These are phyloP conservation scores for Pseudochirops corinnae DNA, from an alignment of 2,797 vertebrate genomes.

Conservation along the genomic window DNA sequence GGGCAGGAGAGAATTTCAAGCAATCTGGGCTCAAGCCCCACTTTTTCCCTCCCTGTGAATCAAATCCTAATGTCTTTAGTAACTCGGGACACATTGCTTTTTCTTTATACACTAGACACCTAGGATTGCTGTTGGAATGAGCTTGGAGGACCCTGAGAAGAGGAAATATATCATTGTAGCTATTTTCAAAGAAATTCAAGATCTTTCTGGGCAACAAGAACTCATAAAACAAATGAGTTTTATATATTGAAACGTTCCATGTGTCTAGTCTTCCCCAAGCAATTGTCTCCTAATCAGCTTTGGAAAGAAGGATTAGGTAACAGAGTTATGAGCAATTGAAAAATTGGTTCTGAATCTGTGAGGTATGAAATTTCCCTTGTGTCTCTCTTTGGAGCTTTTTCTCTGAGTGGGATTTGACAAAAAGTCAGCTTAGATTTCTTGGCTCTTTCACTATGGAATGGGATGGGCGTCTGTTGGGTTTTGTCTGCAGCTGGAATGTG, in stretches of 20 bases:
- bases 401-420: neutral
- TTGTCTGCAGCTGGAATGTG: neutral
- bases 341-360: neutral
- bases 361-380: neutral
- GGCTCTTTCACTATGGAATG: neutral
- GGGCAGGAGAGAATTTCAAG: conserved; percentile 1
- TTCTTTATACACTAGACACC: neutral
- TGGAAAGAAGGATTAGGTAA: conserved; percentile 16
- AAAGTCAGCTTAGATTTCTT: conserved; percentile 9
- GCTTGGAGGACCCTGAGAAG: conserved; percentile 13
- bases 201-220: conserved; percentile 38
- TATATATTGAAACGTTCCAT: conserved; percentile 15
- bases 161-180: conserved; percentile 38
- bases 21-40: neutral
- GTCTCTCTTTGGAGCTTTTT: neutral
- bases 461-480: neutral
- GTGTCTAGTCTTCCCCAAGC: conserved; percentile 10
- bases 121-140: neutral
- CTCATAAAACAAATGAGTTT: conserved; percentile 41
- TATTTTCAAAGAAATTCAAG: conserved; percentile 57
- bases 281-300: conserved; percentile 2
- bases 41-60: conserved; percentile 13
- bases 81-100: neutral
- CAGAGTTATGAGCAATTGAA: neutral
- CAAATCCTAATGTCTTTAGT: neutral